Evolutionary conservation across 2,113 vertebrate genomes (phyloP).

Genomic region (Phalacrocorax pelagicus): DNA sequence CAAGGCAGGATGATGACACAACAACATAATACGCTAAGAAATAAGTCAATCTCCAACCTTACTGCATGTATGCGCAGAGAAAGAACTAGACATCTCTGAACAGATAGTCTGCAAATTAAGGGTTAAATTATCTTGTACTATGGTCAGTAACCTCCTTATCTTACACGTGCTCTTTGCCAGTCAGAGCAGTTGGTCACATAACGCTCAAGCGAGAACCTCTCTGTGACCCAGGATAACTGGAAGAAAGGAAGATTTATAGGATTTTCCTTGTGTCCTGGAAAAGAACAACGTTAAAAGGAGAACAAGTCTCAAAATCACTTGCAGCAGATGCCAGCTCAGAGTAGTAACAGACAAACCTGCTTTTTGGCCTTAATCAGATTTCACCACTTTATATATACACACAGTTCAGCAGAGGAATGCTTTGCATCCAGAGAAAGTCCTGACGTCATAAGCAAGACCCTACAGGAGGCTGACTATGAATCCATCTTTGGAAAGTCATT

Average conservation of each 20-base stretch:
- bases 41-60: neutral
- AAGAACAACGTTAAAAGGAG: neutral
- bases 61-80: neutral
- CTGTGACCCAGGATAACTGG: neutral
- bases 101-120: neutral
- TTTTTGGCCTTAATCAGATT: neutral
- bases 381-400: neutral
- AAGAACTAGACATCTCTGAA: neutral
- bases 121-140: neutral
- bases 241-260: neutral
- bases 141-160: neutral
- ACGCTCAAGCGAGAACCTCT: neutral
- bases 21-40: neutral
- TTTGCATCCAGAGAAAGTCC: neutral
- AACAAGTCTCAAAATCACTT: neutral
- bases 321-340: neutral
- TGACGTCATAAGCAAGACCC: neutral
- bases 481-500: neutral
- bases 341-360: neutral
- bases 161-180: neutral
- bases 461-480: neutral
- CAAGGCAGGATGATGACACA: neutral
- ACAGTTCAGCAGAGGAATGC: neutral
- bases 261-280: neutral
- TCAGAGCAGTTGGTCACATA: neutral